Conservation (phyloP, 2,888 invertebrate species). For the Aphidius colemani region DNA sequence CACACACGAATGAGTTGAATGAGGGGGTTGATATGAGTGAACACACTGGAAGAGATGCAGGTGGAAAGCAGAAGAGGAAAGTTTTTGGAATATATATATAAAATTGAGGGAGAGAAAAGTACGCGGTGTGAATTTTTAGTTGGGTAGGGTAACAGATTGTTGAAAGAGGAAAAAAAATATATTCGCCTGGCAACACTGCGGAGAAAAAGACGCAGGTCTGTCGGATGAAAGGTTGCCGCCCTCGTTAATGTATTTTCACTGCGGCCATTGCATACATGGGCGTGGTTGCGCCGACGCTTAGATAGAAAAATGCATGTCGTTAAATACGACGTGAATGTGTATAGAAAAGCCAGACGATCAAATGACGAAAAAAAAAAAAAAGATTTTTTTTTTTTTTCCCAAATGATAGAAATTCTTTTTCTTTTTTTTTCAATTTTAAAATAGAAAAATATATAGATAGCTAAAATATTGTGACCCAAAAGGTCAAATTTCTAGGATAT, state of each 20-base stretch:
- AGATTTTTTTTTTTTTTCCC: background rate
- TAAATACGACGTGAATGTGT: conserved; percentile 40
- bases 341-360: conserved; percentile 14
- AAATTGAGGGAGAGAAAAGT: conserved; percentile 8
- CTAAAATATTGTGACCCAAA: too few relatives aligned
- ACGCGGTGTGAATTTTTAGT: conserved; percentile 1
- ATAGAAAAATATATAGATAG: too few relatives aligned
- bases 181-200: conserved; percentile 26
- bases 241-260: conserved; percentile 36
- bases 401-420: too few relatives aligned
- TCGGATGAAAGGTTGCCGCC: conserved; percentile 49
- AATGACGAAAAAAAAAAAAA: conserved; percentile 21
- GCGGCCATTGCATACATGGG: conserved; percentile 56
- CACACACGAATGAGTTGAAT: conserved; percentile 28
- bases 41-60: background rate
- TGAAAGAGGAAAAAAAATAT: conserved; percentile 29
- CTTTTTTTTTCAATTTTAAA: too few relatives aligned
- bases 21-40: conserved; percentile 16
- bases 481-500: too few relatives aligned
- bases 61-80: background rate
- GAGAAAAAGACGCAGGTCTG: conserved; percentile 42
- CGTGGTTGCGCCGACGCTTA: conserved; percentile 59
- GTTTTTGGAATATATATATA: conserved; percentile 7
- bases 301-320: conserved; percentile 50
- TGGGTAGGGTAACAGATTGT: conserved; percentile 12